A percentile compares a stretch with the other conserved stretches of the same genome.
phyloP scores from a whole-genome alignment of 2,888 invertebrate genomes.

The Pycnomerus fuliginosus region DNA sequence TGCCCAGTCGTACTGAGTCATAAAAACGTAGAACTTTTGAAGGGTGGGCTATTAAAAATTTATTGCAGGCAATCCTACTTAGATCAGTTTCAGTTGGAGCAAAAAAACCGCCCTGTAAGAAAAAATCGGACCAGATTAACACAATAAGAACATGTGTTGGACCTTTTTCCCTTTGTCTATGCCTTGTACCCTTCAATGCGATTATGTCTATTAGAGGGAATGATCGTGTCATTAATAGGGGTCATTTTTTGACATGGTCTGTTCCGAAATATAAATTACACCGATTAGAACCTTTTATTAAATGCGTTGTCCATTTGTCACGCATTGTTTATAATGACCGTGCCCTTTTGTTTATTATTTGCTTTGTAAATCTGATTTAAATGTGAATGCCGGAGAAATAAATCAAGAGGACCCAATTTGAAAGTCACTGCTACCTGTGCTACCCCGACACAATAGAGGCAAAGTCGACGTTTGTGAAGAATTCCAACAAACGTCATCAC shows the following conservation, averaged over 20 bases:
- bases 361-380: too few species aligned
- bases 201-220: conserved; percentile 43
- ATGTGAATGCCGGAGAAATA: too few species aligned
- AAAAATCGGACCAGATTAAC: conserved; percentile 33
- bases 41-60: too few species aligned
- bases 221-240: conserved; percentile 48
- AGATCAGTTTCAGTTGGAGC: conserved; percentile 1
- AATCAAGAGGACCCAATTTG: too few species aligned
- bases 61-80: too few species aligned
- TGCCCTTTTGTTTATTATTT: conserved; percentile 28
- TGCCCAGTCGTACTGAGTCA: conserved; percentile 22
- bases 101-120: conserved; percentile 14
- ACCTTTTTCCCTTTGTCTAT: conserved; percentile 29
- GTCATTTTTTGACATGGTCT: conserved; percentile 46
- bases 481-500: too few species aligned
- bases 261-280: conserved; percentile 29
- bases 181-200: conserved; percentile 8
- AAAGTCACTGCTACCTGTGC: too few species aligned
- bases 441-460: too few species aligned
- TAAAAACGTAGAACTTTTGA: too few species aligned
- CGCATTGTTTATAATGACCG: conserved; percentile 45
- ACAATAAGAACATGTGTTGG: conserved; percentile 29
- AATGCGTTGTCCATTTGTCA: conserved; percentile 51
- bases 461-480: too few species aligned
- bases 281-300: conserved; percentile 21